Conservation (phyloP, 2,797 vertebrate genomes). For the Onychomys arenicola region DNA sequence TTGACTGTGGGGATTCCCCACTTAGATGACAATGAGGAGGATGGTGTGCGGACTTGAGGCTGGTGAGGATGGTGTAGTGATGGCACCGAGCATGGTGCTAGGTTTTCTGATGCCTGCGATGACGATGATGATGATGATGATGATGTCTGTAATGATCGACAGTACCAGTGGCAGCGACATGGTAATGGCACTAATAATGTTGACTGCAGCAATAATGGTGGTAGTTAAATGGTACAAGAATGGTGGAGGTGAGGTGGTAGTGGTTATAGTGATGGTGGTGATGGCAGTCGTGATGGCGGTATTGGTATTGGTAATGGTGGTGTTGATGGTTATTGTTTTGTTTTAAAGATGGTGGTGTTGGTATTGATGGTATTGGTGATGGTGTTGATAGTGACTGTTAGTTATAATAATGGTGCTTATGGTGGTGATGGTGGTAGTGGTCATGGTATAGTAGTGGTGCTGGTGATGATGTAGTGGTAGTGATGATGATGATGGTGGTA, state of each 20-base stretch:
- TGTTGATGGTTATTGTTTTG: neutral
- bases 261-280: accelerated
- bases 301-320: accelerated
- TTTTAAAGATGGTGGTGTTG: neutral
- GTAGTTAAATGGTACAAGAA: too few species aligned
- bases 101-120: neutral
- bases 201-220: neutral
- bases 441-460: too few species aligned
- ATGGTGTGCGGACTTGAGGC: neutral
- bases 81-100: accelerated
- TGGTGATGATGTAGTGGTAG: too few species aligned
- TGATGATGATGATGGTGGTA: accelerated
- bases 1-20: neutral
- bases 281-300: accelerated
- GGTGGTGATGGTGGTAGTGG: neutral
- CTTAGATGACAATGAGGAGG: neutral
- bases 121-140: neutral
- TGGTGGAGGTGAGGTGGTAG: neutral
- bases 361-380: neutral
- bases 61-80: neutral
- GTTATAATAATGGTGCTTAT: neutral
- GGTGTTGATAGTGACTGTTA: neutral
- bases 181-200: too few species aligned
- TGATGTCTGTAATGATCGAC: accelerated
- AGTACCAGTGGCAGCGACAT: neutral